Evolutionary conservation across 2,113 vertebrate genomes (phyloP), one percentile per base, ranked within the genome.

Genomic region (Pontoporia blainvillei): DNA sequence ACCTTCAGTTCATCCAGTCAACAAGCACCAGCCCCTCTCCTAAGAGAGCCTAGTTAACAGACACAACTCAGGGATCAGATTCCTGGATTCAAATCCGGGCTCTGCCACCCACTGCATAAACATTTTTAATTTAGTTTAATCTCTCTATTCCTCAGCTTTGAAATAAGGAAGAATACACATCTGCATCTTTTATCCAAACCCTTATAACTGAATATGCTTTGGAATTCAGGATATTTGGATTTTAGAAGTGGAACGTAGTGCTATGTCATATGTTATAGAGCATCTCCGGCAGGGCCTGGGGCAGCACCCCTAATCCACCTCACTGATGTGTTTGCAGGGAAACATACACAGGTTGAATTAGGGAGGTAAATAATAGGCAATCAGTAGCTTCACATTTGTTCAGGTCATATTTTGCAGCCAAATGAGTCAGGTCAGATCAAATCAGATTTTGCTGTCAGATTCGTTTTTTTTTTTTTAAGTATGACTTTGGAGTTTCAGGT

Each of bases 241-340:
- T 76, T 83, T 21, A 73, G 91, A 34, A 79, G 18, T 15, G 44
- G 2, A 31, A 6, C 6, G 0, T 13, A n/a, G 34, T 1, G 21
- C 23, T 34, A 1, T 2, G n/a, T 5, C 12, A 1, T 23, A 2
- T 6, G 23, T 39, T 9, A 46, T 17, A 25, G 27, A 27, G 72
- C 15, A 2, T 12, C 34, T 46, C 34, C 17, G 2, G 27, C 8
- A 0, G 61, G 36, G n/a, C 41, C 15, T 36, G 6, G 52, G 93
- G 8, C 6, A 2, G 73, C 18, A 17, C 79, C 41, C 71, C 3
- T 8, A 6, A n/a, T 10, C 59, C 5, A 66, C 57, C 61, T 17
- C 34, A 10, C 66, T 25, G 0, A 4, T 0, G 1, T 6, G 52
- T 46, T 73, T 57, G 20, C 79, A 6, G n/a, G 72, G 73, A 61